A percentile compares a stretch with the other conserved stretches of the same genome.
phyloP scores from a whole-genome alignment of 1,140 invertebrate genomes.

The Pissodes strobi region DNA sequence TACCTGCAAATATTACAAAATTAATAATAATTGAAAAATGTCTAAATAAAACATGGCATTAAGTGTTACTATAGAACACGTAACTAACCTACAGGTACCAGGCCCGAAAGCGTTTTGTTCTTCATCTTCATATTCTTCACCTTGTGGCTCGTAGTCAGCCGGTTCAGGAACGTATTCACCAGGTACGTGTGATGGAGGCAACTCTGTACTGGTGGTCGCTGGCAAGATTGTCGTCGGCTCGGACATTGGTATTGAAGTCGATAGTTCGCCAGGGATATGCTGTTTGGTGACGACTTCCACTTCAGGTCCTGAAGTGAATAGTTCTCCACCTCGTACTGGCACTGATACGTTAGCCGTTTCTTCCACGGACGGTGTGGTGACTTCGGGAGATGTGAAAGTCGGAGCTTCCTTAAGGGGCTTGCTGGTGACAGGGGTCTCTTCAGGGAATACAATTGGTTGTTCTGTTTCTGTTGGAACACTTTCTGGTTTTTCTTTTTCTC shows the following conservation, averaged over 20 bases:
- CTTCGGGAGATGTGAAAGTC: neutral
- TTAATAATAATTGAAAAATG: no score
- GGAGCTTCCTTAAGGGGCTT: slow-evolving; percentile 2
- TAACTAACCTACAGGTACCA: slow-evolving; percentile 71
- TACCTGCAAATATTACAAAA: slow-evolving; percentile 61
- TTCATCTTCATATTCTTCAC: slow-evolving; percentile 71
- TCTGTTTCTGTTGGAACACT: slow-evolving; percentile 28
- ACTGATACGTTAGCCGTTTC: slow-evolving; percentile 15
- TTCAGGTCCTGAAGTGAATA: slow-evolving; percentile 39
- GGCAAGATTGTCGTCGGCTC: slow-evolving; percentile 25
- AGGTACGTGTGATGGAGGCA: slow-evolving; percentile 30
- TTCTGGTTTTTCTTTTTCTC: slow-evolving; percentile 19
- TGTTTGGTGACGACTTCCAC: slow-evolving; percentile 30
- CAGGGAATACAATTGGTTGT: neutral
- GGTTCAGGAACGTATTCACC: slow-evolving; percentile 36
- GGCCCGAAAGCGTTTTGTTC: slow-evolving; percentile 78
- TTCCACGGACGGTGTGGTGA: neutral
- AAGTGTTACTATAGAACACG: no score
- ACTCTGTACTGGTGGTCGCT: slow-evolving; percentile 42
- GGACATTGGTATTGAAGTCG: slow-evolving; percentile 37
- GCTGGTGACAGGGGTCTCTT: neutral
- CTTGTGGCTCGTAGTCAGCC: slow-evolving; percentile 48
- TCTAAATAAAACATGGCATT: no score
- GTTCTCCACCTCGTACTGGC: slow-evolving; percentile 8
- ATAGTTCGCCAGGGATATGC: slow-evolving; percentile 41